Percentiles rank a stretch among this genome's conserved stretches.
These are phyloP conservation scores for Hypomesus transpacificus DNA, from an alignment of 2,113 vertebrate genomes.

Conservation along the genomic window DNA sequence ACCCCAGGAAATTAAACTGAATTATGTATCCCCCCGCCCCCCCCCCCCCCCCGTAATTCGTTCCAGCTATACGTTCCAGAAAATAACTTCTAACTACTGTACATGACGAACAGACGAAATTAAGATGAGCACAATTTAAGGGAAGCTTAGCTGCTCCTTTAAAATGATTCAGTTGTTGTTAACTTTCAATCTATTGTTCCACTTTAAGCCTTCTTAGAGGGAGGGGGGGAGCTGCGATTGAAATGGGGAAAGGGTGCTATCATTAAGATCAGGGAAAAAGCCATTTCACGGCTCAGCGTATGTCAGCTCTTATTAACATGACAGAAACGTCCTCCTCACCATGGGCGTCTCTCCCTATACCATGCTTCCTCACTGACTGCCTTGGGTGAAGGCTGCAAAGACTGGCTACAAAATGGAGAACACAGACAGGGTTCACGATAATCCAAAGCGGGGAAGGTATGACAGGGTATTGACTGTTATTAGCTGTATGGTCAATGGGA, in stretches of 20 bases:
- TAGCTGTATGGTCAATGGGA: too few species aligned
- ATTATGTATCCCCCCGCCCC: constrained; percentile 12
- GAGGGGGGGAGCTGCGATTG: constrained; percentile 32
- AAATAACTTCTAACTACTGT: neutral
- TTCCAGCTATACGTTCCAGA: neutral
- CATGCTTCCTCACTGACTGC: constrained; percentile 23
- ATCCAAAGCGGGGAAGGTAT: constrained; percentile 41
- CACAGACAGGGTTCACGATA: constrained; percentile 17
- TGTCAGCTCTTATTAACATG: constrained; percentile 62
- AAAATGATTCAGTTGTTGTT: constrained; percentile 39
- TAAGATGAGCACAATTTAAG: constrained; percentile 15
- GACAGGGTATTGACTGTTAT: constrained; percentile 32
- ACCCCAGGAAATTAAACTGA: constrained; percentile 34
- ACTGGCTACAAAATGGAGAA: constrained; percentile 17
- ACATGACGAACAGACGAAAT: constrained; percentile 31
- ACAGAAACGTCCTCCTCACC: constrained; percentile 51
- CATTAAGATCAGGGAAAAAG: constrained; percentile 58
- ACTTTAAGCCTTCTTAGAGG: constrained; percentile 34
- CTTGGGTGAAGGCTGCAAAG: constrained; percentile 17
- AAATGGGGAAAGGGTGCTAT: constrained; percentile 58
- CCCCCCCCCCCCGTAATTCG: neutral
- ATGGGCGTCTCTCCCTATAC: constrained; percentile 9
- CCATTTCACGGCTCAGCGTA: constrained; percentile 64
- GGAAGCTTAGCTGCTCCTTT: constrained; percentile 17
- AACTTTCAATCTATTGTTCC: constrained; percentile 46